phyloP scores from a whole-genome alignment of 2,888 invertebrate species.

The Alsophila aescularia region DNA sequence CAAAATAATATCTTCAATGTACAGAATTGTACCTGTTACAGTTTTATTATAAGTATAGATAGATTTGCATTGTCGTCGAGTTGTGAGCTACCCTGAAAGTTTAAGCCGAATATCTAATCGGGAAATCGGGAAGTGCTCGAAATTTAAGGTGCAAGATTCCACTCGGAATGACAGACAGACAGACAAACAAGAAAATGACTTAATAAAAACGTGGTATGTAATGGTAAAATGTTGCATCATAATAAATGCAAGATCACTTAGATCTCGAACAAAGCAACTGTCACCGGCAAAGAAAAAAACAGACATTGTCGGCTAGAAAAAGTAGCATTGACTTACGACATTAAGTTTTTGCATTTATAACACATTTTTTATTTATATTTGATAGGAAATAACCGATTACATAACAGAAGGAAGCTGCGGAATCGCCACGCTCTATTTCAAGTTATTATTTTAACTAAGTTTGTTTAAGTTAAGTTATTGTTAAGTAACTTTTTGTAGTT shows the following conservation, averaged over 20 bases:
- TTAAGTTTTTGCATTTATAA: neutral
- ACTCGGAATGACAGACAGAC: too few species aligned
- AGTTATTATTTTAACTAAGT: neutral
- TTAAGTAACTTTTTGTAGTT: neutral
- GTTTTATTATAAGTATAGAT: too few species aligned
- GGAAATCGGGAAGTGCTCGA: too few species aligned
- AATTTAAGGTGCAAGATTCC: too few species aligned
- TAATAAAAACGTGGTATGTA: too few species aligned
- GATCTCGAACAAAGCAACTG: neutral
- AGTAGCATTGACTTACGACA: neutral
- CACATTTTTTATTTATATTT: neutral
- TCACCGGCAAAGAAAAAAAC: neutral
- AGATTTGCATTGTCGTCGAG: too few species aligned
- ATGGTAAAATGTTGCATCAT: too few species aligned
- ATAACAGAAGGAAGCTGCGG: neutral
- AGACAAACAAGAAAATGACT: too few species aligned
- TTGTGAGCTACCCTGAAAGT: too few species aligned
- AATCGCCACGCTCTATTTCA: neutral
- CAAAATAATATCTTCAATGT: too few species aligned
- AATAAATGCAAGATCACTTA: neutral
- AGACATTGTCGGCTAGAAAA: neutral
- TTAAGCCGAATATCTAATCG: too few species aligned
- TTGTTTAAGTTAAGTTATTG: neutral
- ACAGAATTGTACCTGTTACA: too few species aligned
- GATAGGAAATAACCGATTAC: constrained; percentile 1